Percentiles rank a stretch among this genome's conserved stretches.
Evolutionary conservation across 2,888 invertebrate genomes (phyloP).

Genomic region (Spicauda simplicius): DNA sequence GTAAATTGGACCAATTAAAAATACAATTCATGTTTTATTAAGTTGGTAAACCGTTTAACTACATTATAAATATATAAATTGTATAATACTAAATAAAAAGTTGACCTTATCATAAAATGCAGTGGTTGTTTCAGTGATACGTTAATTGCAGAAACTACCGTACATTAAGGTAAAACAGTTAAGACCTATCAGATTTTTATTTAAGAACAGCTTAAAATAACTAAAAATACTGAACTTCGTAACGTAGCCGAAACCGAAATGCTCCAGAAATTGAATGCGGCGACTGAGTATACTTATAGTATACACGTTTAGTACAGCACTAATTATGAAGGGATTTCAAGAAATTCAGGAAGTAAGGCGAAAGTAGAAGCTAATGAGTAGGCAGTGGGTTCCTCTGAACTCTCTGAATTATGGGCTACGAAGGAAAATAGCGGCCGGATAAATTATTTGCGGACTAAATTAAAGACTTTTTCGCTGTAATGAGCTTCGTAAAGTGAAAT

Average conservation of each 20-base stretch:
- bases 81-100: too few species aligned
- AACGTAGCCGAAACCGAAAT: neutral
- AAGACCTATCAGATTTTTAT: neutral
- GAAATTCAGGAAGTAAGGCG: constrained; percentile 11
- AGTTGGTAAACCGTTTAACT: too few species aligned
- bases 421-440: constrained; percentile 19
- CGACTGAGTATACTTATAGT: constrained; percentile 1
- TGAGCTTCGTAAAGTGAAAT: constrained; percentile 3
- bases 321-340: constrained; percentile 25
- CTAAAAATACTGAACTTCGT: neutral
- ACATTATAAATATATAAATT: too few species aligned
- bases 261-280: neutral
- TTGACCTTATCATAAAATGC: too few species aligned
- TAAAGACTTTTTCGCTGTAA: constrained; percentile 18
- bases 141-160: too few species aligned
- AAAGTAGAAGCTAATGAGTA: constrained; percentile 25
- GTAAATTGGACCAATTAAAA: too few species aligned
- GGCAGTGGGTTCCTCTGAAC: constrained; percentile 19
- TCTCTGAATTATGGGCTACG: constrained; percentile 12
- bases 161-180: neutral
- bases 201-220: neutral
- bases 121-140: too few species aligned
- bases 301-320: neutral
- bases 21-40: too few species aligned
- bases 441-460: constrained; percentile 19